Percentiles rank a stretch among this genome's conserved stretches.
These are phyloP conservation scores for Upupa epops DNA, from an alignment of 2,113 vertebrate genomes.

Conservation along the genomic window DNA sequence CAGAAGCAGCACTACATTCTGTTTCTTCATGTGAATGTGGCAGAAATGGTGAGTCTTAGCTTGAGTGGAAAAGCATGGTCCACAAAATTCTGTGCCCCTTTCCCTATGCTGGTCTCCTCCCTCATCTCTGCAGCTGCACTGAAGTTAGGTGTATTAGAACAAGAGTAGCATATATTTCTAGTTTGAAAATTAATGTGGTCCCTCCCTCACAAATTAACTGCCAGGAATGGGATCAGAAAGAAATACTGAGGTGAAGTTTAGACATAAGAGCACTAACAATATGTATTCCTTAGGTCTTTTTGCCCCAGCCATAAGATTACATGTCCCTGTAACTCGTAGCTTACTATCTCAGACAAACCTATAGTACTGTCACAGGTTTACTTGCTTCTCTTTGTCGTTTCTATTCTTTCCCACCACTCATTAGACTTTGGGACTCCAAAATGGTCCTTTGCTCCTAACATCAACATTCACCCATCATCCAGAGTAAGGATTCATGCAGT, in stretches of 20 bases:
- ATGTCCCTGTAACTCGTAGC: not conserved
- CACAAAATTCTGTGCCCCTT: not conserved
- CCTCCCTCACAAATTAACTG: not conserved
- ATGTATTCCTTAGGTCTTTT: conserved; percentile 32
- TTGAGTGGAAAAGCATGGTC: not conserved
- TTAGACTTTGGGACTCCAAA: conserved; percentile 1
- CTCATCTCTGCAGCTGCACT: not conserved
- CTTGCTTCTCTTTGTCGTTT: not conserved
- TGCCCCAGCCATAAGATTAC: conserved; percentile 11
- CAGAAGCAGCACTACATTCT: not conserved
- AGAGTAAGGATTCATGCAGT: conserved; percentile 24
- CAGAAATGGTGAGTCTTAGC: not conserved
- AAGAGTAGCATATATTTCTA: not conserved
- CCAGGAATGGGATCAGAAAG: not conserved
- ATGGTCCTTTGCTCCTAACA: not conserved
- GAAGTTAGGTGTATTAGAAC: not conserved
- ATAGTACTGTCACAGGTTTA: not conserved
- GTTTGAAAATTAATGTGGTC: conserved; percentile 18
- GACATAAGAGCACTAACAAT: not conserved
- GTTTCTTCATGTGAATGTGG: not conserved
- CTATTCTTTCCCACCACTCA: not conserved
- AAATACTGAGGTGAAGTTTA: conserved; percentile 12
- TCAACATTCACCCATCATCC: not conserved
- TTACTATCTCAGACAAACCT: conserved; percentile 12
- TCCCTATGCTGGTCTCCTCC: not conserved